A percentile compares a stretch with the other conserved stretches of the same genome.
Conservation (phyloP, 2,113 vertebrate species). For the Eclectus roratus region DNA sequence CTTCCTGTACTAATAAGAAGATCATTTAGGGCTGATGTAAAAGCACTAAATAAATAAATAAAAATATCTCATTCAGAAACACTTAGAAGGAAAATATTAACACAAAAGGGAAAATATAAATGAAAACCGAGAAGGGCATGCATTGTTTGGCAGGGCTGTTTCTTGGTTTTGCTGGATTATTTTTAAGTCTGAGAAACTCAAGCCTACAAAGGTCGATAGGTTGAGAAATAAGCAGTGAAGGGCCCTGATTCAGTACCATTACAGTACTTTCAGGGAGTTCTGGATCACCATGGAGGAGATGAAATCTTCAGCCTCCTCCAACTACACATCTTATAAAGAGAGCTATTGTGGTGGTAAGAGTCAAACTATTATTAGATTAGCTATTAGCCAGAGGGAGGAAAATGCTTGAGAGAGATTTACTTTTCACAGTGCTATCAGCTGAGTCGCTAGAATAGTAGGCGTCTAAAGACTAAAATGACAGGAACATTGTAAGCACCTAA, state of each 20-base stretch:
- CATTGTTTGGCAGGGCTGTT: neutral
- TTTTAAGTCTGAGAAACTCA: neutral
- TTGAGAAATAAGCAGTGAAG: neutral
- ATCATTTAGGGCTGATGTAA: slow-evolving; percentile 67
- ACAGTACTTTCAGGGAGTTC: neutral
- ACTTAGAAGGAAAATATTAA: slow-evolving; percentile 13
- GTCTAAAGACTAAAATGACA: slow-evolving; percentile 57
- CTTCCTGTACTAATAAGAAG: slow-evolving; percentile 70
- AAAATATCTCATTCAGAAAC: slow-evolving; percentile 7
- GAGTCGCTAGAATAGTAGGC: slow-evolving; percentile 38
- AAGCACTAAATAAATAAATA: slow-evolving; percentile 44
- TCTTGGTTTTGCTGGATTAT: neutral
- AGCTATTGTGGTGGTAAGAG: slow-evolving; percentile 10
- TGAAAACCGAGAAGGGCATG: neutral
- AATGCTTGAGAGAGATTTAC: slow-evolving; percentile 52
- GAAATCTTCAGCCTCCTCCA: neutral
- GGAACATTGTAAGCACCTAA: slow-evolving; percentile 43
- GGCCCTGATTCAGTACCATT: neutral
- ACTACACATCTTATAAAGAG: neutral
- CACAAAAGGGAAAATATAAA: neutral
- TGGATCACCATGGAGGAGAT: neutral
- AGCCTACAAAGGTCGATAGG: neutral
- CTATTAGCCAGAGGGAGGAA: slow-evolving; percentile 50
- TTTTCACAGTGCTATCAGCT: slow-evolving; percentile 45
- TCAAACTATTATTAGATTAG: slow-evolving; percentile 62